A percentile compares a stretch with the other conserved stretches of the same genome.
Conservation (phyloP, 2,888 invertebrate genomes). For the Drosophila yooni region DNA sequence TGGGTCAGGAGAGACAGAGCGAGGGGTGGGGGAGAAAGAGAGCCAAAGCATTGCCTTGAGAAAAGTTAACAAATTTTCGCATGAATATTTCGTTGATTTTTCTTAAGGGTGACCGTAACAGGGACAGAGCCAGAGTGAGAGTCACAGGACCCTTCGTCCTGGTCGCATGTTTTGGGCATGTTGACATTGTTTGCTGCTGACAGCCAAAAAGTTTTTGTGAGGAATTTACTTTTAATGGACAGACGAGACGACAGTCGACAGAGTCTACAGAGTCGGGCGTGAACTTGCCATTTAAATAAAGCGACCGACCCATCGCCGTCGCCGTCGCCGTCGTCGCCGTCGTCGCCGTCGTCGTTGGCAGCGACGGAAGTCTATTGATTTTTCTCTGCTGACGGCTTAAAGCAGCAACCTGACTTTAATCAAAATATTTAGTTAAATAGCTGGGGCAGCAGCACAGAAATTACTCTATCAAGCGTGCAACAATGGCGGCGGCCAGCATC, state of each 20-base stretch:
- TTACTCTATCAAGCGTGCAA: constrained; percentile 67
- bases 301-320: constrained; percentile 39
- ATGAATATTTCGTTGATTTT: constrained; percentile 81
- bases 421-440: constrained; percentile 75
- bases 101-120: constrained; percentile 65
- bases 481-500: constrained; percentile 53
- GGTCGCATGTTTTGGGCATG: constrained; percentile 70
- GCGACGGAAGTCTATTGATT: constrained; percentile 78
- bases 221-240: constrained; percentile 81
- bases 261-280: constrained; percentile 58
- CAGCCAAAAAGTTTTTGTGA: constrained; percentile 73
- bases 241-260: constrained; percentile 54
- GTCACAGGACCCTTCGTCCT: constrained; percentile 3
- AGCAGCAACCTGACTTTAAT: constrained; percentile 69
- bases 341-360: background rate
- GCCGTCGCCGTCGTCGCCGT: background rate
- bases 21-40: background rate
- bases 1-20: background rate
- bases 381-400: constrained; percentile 51
- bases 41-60: constrained; percentile 20
- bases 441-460: constrained; percentile 39
- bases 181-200: constrained; percentile 79
- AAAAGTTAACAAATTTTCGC: constrained; percentile 82
- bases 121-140: constrained; percentile 5
- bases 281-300: constrained; percentile 80